A percentile compares a stretch with the other conserved stretches of the same genome.
Conservation (phyloP, 2,888 invertebrate genomes). For the Helicoverpa assulta region DNA sequence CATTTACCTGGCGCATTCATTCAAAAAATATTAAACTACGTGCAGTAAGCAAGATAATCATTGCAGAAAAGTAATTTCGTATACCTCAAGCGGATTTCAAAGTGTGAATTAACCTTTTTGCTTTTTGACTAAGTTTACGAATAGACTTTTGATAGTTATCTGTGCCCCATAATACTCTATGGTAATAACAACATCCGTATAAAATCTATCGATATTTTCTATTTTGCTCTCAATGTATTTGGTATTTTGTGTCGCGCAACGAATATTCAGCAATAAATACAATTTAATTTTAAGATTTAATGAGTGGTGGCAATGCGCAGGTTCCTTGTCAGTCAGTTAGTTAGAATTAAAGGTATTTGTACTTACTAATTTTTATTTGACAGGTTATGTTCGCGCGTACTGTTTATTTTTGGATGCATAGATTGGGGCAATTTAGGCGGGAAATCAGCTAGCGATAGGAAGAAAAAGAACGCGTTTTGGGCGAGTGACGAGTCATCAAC, state of each 20-base stretch:
- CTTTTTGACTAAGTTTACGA: too few relatives aligned
- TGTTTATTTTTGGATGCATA: constrained; percentile 72
- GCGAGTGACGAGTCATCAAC: constrained; percentile 13
- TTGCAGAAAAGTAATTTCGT: too few relatives aligned
- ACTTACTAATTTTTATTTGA: constrained; percentile 68
- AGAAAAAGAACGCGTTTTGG: constrained; percentile 5
- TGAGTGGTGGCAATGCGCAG: constrained; percentile 65
- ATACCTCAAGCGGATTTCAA: too few relatives aligned
- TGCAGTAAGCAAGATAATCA: too few relatives aligned
- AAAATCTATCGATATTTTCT: constrained; percentile 29
- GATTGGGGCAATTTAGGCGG: constrained; percentile 75
- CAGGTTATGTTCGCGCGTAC: constrained; percentile 73
- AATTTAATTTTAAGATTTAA: constrained; percentile 37
- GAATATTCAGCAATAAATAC: neutral
- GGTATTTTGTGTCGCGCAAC: neutral
- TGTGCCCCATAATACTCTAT: constrained; percentile 3
- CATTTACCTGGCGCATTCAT: too few relatives aligned
- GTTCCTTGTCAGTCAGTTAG: constrained; percentile 37
- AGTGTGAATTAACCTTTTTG: too few relatives aligned
- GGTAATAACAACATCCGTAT: neutral
- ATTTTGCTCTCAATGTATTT: constrained; percentile 8
- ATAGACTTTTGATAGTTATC: too few relatives aligned
- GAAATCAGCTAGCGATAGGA: constrained; percentile 64
- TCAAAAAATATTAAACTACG: too few relatives aligned
- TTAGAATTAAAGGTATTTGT: constrained; percentile 75